Percentiles rank a stretch among this genome's conserved stretches.
Conservation (phyloP, 2,113 vertebrate species). For the Rynchops niger region DNA sequence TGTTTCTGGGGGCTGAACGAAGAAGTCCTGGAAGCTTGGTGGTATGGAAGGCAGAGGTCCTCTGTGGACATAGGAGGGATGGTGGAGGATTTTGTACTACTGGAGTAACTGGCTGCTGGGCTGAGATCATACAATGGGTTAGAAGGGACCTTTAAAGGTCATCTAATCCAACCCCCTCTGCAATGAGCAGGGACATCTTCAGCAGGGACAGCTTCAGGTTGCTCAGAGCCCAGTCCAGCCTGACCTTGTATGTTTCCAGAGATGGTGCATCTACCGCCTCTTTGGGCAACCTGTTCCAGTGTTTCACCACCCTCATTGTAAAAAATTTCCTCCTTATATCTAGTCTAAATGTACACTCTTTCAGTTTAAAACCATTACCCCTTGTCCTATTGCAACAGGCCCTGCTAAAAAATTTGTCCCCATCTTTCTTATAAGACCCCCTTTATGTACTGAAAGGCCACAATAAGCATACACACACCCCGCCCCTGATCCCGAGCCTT, state of each 20-base stretch:
- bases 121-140: not conserved
- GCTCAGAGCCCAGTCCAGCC: not conserved
- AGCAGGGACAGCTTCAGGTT: not conserved
- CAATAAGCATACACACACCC: not conserved
- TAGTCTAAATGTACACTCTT: not conserved
- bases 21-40: not conserved
- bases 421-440: not conserved
- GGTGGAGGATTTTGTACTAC: not conserved
- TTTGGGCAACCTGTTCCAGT: not conserved
- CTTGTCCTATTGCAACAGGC: not conserved
- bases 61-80: rapidly evolving
- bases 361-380: not conserved
- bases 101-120: not conserved
- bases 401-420: not conserved
- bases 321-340: not conserved
- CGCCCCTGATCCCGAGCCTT: not conserved
- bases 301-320: not conserved
- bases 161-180: not conserved
- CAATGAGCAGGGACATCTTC: not conserved
- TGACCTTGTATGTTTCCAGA: not conserved
- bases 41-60: not conserved
- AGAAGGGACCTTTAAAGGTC: not conserved
- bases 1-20: not conserved
- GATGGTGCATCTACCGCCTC: not conserved
- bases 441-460: not conserved